phyloP scores from a whole-genome alignment of 1,140 invertebrate species.

The Holotrichia oblita region DNA sequence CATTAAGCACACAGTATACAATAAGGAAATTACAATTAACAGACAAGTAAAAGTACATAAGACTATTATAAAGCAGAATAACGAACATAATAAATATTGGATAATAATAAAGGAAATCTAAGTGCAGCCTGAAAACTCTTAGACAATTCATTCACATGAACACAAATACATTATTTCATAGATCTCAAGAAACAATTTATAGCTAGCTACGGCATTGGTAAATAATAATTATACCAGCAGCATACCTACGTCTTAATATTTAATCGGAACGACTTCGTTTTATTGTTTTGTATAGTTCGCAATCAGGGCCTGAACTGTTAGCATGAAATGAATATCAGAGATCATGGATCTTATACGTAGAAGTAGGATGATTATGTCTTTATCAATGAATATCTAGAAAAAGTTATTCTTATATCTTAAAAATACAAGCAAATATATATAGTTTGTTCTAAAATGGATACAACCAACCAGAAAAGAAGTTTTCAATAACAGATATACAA shows the following conservation, averaged over 20 bases:
- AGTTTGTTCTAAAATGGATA: too few relatives aligned
- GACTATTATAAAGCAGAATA: too few relatives aligned
- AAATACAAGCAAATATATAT: too few relatives aligned
- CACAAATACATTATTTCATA: not conserved
- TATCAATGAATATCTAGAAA: not conserved
- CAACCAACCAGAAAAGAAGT: too few relatives aligned
- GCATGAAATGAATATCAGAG: slow-evolving; percentile 22
- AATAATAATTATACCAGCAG: slow-evolving; percentile 16
- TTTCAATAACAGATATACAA: too few relatives aligned
- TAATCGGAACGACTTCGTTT: not conserved
- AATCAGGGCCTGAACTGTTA: not conserved
- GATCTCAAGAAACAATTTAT: not conserved
- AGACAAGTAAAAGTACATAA: not conserved
- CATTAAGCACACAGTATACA: not conserved
- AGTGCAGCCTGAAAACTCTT: too few relatives aligned
- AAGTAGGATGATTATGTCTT: not conserved
- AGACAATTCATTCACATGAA: not conserved
- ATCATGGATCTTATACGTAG: not conserved
- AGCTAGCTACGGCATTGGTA: not conserved
- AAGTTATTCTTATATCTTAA: not conserved
- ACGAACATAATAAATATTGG: not conserved
- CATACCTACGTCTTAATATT: not conserved
- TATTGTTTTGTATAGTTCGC: not conserved
- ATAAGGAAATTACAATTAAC: not conserved
- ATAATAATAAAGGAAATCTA: not conserved